These are phyloP conservation scores for Nephrotoma appendiculata DNA, from an alignment of 2,888 invertebrate species.

Conservation along the genomic window DNA sequence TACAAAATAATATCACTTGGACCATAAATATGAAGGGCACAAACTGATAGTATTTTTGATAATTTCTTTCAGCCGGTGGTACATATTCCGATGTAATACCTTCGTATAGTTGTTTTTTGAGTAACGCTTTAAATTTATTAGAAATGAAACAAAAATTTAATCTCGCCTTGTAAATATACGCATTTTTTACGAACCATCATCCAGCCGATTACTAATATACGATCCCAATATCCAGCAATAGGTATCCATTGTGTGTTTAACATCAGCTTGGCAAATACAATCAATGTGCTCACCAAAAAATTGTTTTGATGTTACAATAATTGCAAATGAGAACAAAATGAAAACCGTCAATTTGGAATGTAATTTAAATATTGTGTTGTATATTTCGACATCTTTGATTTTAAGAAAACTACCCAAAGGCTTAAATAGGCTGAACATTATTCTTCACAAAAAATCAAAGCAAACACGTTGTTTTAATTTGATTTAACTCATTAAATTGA, in stretches of 20 bases:
- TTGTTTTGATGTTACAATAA: constrained; percentile 64
- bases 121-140: background rate
- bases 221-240: constrained; percentile 72
- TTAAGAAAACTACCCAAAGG: constrained; percentile 33
- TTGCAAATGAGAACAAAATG: constrained; percentile 54
- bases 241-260: constrained; percentile 50
- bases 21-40: constrained; percentile 25
- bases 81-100: background rate
- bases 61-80: constrained; percentile 14
- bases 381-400: constrained; percentile 51
- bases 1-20: constrained; percentile 24
- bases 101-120: background rate
- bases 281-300: constrained; percentile 77
- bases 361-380: constrained; percentile 58
- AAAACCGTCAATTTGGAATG: constrained; percentile 61
- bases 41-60: constrained; percentile 30
- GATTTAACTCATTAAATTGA: background rate
- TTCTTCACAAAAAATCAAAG: background rate
- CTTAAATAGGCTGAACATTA: background rate
- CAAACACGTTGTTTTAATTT: background rate
- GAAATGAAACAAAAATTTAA: background rate
- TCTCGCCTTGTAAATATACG: background rate
- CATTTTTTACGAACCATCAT: background rate
- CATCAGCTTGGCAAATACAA: constrained; percentile 41
- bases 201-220: constrained; percentile 33